Evolutionary conservation across 1,140 invertebrate species (phyloP), one percentile per base, ranked within the genome.

Genomic region (Ips typographus): DNA sequence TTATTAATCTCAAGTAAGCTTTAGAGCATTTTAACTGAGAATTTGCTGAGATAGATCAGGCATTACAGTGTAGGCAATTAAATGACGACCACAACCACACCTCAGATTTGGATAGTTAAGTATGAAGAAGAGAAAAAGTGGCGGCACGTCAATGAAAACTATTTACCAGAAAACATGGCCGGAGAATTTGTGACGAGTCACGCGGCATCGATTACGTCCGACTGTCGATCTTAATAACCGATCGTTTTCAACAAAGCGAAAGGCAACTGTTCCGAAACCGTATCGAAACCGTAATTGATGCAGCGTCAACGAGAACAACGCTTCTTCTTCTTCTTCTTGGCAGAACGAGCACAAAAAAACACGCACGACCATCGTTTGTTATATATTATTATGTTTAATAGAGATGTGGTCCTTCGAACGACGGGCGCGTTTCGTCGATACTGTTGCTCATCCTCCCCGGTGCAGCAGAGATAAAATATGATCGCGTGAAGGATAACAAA

Each of bases 401-500:
- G 22, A 49, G 44, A 49, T 3, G 44, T 49, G 44, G 44, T 22
- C 6, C 1, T 49, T 2, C 44, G 22, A 22, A 22, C 22, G 22
- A 22, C 22, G 22, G 22, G 22, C 22, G 22, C 22, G 22, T 22
- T 22, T 22, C 22, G 22, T 22, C 22, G 22, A 22, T 22, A 22
- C 22, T 22, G 22, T 22, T 22, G 22, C 22, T 22, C 22, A 22
- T 22, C 22, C 22, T 22, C 22, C 73, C 71, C 72, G 73, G 75
- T 77, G 78, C 78, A 63, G 44, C 65, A 62, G 49, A 68, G 70
- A 75, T 79, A 77, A 79, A 79, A 78, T 78, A 79, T 78, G 76
- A 77, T 75, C 63, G 74, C 77, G 74, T 72, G 76, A 78, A 79
- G 76, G 76, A 79, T 79, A 79, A 79, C 78, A 77, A 79, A 79